Percentiles rank a stretch among this genome's conserved stretches.
Conservation (phyloP, 2,888 invertebrate genomes). For the Cantharis lateralis region DNA sequence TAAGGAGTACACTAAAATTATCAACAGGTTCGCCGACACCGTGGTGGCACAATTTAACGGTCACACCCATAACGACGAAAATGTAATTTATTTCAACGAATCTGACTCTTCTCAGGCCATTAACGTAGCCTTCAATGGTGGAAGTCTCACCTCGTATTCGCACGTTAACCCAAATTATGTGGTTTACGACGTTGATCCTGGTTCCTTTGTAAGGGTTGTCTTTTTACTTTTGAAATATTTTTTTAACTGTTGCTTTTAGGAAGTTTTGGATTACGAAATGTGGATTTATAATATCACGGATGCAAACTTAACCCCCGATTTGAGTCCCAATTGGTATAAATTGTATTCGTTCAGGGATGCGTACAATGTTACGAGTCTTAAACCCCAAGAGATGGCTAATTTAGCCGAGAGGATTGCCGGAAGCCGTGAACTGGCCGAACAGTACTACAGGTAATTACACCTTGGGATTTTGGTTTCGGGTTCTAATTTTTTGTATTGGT, state of each 20-base stretch:
- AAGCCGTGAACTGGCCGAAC: conserved; percentile 49
- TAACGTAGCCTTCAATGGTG: conserved; percentile 78
- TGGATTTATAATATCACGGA: conserved; percentile 76
- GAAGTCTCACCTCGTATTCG: conserved; percentile 72
- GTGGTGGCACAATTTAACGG: conserved; percentile 82
- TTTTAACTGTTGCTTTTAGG: conserved; percentile 52
- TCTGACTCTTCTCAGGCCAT: conserved; percentile 61
- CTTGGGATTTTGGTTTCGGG: background rate
- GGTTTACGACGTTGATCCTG: conserved; percentile 43
- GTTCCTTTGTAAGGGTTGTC: conserved; percentile 43
- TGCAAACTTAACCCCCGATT: conserved; percentile 64
- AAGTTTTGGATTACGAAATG: conserved; percentile 67
- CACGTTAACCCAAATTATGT: conserved; percentile 59
- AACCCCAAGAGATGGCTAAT: conserved; percentile 53
- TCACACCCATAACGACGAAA: conserved; percentile 78
- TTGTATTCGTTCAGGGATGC: conserved; percentile 73
- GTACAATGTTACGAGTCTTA: conserved; percentile 56
- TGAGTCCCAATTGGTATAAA: conserved; percentile 70
- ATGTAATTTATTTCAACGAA: conserved; percentile 69
- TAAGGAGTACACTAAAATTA: conserved; percentile 67
- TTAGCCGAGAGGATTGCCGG: conserved; percentile 50
- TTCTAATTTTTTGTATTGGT: background rate
- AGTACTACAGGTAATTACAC: conserved; percentile 46
- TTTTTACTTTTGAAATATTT: background rate
- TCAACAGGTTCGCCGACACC: conserved; percentile 68